A percentile compares a stretch with the other conserved stretches of the same genome.
Conservation (phyloP, 2,888 invertebrate species). For the Acronicta aceris region DNA sequence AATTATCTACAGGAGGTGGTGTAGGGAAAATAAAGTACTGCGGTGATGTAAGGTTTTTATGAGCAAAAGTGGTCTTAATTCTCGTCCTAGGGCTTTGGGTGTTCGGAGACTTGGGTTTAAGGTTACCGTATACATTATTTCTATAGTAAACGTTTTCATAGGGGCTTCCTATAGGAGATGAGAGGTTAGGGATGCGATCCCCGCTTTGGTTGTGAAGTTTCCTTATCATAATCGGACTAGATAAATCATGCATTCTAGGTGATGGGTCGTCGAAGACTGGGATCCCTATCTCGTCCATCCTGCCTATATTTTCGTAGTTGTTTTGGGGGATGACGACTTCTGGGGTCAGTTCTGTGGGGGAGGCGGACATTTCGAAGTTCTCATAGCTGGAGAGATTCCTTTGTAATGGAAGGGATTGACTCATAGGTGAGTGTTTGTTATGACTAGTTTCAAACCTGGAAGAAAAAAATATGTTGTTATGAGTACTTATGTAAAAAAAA, state of each 20-base stretch:
- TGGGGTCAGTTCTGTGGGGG: constrained; percentile 73
- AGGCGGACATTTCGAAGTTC: constrained; percentile 82
- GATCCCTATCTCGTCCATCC: constrained; percentile 86
- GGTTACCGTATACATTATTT: constrained; percentile 69
- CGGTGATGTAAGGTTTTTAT: constrained; percentile 84
- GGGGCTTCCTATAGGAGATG: constrained; percentile 81
- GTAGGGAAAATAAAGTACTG: constrained; percentile 86
- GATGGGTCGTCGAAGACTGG: constrained; percentile 78
- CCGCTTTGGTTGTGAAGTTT: constrained; percentile 71
- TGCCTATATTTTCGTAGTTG: constrained; percentile 77
- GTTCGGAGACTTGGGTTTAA: constrained; percentile 84
- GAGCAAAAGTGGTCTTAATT: constrained; percentile 90
- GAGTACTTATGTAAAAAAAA: no score
- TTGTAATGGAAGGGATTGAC: constrained; percentile 75
- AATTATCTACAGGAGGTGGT: constrained; percentile 75
- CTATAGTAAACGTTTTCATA: constrained; percentile 91
- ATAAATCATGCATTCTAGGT: constrained; percentile 68
- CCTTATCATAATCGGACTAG: constrained; percentile 83
- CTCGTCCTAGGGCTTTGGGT: constrained; percentile 89
- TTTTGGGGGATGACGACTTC: constrained; percentile 73
- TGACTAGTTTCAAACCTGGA: constrained; percentile 87
- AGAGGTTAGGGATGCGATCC: constrained; percentile 50
- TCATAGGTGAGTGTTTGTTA: constrained; percentile 68
- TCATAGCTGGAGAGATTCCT: constrained; percentile 87
- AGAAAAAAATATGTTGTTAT: constrained; percentile 39